A percentile compares a stretch with the other conserved stretches of the same genome.
phyloP scores from a whole-genome alignment of 2,797 vertebrate genomes.

The Malurus leucopterus region DNA sequence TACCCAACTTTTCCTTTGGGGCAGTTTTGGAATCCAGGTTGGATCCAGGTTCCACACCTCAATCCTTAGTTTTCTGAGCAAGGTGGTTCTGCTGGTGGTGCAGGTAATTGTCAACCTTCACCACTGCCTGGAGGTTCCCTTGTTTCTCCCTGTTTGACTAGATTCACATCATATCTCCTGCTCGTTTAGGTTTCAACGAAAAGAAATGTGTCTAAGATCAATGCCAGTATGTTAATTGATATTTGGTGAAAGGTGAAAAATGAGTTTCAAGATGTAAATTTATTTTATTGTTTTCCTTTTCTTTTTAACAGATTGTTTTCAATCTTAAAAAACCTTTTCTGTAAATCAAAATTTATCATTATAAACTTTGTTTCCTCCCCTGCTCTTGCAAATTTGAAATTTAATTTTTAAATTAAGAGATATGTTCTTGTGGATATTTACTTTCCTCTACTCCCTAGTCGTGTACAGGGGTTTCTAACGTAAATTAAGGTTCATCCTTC shows the following conservation, averaged over 20 bases:
- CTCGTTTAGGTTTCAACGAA: neutral
- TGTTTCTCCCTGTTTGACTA: neutral
- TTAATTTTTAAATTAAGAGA: no score
- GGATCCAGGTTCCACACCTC: neutral
- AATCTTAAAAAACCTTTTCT: neutral
- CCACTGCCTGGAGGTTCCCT: neutral
- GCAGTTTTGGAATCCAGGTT: neutral
- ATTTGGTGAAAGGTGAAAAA: neutral
- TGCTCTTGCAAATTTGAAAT: neutral
- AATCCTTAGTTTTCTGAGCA: neutral
- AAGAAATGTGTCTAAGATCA: neutral
- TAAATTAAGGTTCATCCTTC: constrained; percentile 1
- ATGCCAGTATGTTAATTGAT: neutral
- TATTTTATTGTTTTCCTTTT: neutral
- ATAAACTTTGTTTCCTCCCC: neutral
- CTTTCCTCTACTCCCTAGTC: neutral
- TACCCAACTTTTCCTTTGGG: neutral
- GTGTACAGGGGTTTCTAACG: constrained; percentile 2
- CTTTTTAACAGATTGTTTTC: neutral
- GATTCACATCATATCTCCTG: neutral
- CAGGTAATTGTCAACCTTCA: neutral
- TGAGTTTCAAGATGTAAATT: neutral
- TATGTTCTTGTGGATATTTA: neutral
- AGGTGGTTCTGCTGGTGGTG: neutral
- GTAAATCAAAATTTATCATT: neutral